Evolutionary conservation across 2,797 vertebrate species (phyloP).

Genomic region (Thamnophis elegans): DNA sequence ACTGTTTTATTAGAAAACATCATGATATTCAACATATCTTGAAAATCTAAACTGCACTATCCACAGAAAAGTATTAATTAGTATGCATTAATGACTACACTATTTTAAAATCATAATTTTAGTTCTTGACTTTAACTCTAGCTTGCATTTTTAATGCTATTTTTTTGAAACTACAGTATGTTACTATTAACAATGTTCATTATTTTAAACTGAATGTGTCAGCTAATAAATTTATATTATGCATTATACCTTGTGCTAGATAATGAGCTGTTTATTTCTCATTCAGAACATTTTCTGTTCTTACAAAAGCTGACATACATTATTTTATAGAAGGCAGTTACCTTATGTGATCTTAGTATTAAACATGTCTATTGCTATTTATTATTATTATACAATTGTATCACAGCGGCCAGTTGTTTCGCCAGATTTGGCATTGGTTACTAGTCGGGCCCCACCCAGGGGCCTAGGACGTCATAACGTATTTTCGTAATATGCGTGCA

Average conservation of each 20-base stretch:
- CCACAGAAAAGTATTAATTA: background rate
- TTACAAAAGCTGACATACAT: background rate
- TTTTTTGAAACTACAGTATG: background rate
- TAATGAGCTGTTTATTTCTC: background rate
- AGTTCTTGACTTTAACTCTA: background rate
- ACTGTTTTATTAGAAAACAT: background rate
- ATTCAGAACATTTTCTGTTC: background rate
- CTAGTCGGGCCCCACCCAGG: no score
- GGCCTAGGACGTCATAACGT: no score
- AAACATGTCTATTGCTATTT: background rate
- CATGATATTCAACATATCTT: background rate
- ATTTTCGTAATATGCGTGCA: no score
- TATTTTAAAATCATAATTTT: background rate
- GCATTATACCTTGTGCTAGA: background rate
- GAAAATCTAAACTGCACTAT: background rate
- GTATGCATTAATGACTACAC: background rate
- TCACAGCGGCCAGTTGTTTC: no score
- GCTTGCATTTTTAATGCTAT: background rate
- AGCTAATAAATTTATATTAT: background rate
- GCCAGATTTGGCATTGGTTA: no score
- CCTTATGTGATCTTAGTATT: background rate
- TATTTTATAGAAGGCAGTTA: background rate
- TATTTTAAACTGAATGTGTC: background rate
- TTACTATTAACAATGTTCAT: background rate
- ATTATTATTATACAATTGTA: no score